Evolutionary conservation across 2,888 invertebrate genomes (phyloP).

Genomic region (Silvanus unidentatus): DNA sequence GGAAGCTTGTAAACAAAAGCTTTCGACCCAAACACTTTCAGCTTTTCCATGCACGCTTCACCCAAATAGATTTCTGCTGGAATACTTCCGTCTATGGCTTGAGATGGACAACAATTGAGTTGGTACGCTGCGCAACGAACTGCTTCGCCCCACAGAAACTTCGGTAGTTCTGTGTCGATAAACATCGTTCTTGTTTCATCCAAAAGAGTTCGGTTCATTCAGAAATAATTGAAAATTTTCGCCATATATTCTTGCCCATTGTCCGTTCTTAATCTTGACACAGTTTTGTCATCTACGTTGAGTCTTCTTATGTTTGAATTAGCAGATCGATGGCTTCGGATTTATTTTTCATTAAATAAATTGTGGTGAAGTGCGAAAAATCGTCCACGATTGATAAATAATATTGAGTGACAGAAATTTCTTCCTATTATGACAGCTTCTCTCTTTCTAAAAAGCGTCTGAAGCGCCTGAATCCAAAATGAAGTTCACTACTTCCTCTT

Average conservation of each 20-base stretch:
- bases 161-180: constrained; percentile 20
- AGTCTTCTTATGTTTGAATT: background rate
- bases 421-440: no score
- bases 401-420: no score
- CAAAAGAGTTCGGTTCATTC: constrained; percentile 21
- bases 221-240: constrained; percentile 13
- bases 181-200: constrained; percentile 22
- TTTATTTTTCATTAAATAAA: background rate
- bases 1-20: constrained; percentile 21
- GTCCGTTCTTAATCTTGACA: constrained; percentile 5
- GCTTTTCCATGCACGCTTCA: constrained; percentile 18
- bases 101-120: constrained; percentile 22
- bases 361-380: background rate
- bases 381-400: background rate
- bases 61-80: constrained; percentile 20
- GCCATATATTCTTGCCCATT: constrained; percentile 13
- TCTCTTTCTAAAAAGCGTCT: constrained; percentile 8
- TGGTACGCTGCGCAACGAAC: constrained; percentile 23
- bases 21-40: constrained; percentile 23
- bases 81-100: constrained; percentile 13
- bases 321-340: background rate
- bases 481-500: constrained; percentile 3
- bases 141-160: constrained; percentile 24
- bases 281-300: background rate
- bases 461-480: constrained; percentile 13